Base-by-base conservation (phyloP, 2,113 vertebrate genomes). In the Chloroceryle aenea region DNA sequence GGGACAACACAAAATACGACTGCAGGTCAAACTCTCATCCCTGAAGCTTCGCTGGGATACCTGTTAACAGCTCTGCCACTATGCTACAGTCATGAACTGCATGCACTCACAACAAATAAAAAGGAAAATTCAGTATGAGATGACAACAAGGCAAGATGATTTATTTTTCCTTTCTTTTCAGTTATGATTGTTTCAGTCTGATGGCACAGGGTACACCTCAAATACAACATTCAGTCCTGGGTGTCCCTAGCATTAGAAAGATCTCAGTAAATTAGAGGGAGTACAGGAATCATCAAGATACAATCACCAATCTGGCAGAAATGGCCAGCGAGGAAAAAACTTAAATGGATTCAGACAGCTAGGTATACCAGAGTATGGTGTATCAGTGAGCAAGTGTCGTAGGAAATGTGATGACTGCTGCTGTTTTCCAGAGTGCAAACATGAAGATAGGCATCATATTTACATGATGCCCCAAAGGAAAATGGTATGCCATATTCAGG, bases 241-340 rank as follows among this genome's bases (percentile, higher is more conserved):
- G 2, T 38, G 32, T 48, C 14, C 48, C 56, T 27, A 83, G 73
- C 58, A 53, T 62, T 48, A 79, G 36, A 84, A 91, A 82, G n/a
- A 71, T 8, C 9, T n/a, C 73, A 67, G 30, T 73, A 91, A 91
- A 83, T 2, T 40, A 20, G 9, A 9, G 2, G 10, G 4, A 43
- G 7, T 72, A 62, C 26, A 74, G 19, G 29, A 85, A 78, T 62
- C 40, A 68, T 20, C 48, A 72, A 53, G n/a, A 66, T 91, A 61
- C 26, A 48, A 55, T 16, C 25, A 43, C 11, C 15, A 30, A 42
- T 18, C 7, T 38, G 45, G 18, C 14, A 75, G 16, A 85, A 67
- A 0, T 2, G 27, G 17, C 4, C 0, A 2, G 16, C 1, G 18
- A 75, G 16, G 4, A 66, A 78, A 84, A 27, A 26, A 53, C 5